Evolutionary conservation across 2,113 vertebrate genomes (phyloP).

Genomic region (Microtus pennsylvanicus): DNA sequence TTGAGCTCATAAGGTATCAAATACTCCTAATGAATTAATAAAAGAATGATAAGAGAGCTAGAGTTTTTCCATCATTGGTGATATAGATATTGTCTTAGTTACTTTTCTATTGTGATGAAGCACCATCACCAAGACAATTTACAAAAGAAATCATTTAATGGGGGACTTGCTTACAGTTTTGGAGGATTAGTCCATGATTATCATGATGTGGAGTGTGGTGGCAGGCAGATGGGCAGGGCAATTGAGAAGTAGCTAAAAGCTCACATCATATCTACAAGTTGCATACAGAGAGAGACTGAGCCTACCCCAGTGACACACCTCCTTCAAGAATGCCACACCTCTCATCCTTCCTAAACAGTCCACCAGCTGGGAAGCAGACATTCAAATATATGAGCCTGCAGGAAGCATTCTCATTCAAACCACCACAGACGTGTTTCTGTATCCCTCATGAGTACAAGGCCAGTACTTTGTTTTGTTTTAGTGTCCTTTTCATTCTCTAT

Average conservation of each 20-base stretch:
- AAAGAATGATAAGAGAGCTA: conserved; percentile 43
- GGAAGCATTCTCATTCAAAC: not conserved
- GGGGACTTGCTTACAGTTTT: not conserved
- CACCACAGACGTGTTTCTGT: not conserved
- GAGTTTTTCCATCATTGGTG: not conserved
- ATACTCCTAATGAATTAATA: conserved; percentile 35
- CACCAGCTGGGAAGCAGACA: not conserved
- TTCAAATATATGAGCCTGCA: not conserved
- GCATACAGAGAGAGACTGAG: not conserved
- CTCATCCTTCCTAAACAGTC: not conserved
- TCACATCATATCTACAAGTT: not conserved
- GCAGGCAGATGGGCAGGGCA: not conserved
- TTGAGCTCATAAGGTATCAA: conserved; percentile 34
- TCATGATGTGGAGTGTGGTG: not conserved
- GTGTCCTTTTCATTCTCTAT: not conserved
- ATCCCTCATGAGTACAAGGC: not conserved
- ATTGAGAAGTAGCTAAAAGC: not conserved
- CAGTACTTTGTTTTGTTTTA: conserved; percentile 5
- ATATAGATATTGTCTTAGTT: not conserved
- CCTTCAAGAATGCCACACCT: not conserved
- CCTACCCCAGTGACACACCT: not conserved
- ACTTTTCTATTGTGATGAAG: not conserved
- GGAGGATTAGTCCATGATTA: not conserved
- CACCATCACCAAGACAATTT: not conserved
- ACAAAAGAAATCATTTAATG: not conserved